phyloP scores from a whole-genome alignment of 2,113 vertebrate genomes.

The Phoxinus phoxinus region DNA sequence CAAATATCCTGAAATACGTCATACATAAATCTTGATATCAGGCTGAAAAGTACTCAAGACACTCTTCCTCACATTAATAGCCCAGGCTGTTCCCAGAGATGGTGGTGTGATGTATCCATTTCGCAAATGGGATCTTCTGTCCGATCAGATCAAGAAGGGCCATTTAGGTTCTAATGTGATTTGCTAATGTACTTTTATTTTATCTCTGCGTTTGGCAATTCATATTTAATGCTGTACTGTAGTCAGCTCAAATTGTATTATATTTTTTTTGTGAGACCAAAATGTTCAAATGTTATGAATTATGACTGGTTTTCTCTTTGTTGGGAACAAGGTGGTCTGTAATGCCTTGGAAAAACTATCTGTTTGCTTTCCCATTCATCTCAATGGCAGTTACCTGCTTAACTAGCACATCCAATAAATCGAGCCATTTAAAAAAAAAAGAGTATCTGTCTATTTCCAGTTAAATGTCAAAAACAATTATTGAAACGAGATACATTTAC shows the following conservation, averaged over 20 bases:
- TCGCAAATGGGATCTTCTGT: slow-evolving; percentile 14
- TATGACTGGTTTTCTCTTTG: background rate
- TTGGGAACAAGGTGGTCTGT: background rate
- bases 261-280: background rate
- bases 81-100: background rate
- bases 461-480: background rate
- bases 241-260: background rate
- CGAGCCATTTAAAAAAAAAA: background rate
- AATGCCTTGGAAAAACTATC: background rate
- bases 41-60: background rate
- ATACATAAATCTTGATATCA: slow-evolving; percentile 6
- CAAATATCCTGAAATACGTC: background rate
- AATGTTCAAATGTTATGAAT: background rate
- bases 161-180: slow-evolving; percentile 16
- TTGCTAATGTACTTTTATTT: slow-evolving; percentile 20
- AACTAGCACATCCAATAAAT: background rate
- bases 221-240: background rate
- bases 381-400: background rate
- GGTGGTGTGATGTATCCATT: slow-evolving; percentile 8
- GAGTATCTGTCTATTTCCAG: background rate
- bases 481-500: background rate
- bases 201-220: background rate
- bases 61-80: slow-evolving; percentile 19
- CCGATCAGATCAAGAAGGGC: background rate
- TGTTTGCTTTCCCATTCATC: background rate